phyloP scores from a whole-genome alignment of 2,888 invertebrate species.

The Netelia melanura region DNA sequence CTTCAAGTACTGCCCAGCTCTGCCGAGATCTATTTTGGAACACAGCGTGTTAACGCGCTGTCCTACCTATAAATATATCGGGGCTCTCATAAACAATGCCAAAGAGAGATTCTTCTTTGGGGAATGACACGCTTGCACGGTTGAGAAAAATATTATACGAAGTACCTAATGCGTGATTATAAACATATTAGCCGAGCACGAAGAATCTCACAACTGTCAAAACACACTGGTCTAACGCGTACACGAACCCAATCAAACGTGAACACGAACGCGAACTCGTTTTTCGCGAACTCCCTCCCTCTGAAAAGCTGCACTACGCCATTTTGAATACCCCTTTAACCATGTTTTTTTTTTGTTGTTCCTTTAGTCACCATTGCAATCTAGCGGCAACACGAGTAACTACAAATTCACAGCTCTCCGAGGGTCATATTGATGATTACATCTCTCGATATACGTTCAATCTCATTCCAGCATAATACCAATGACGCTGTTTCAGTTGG shows the following conservation, averaged over 20 bases:
- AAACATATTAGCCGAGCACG: neutral
- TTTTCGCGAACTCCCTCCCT: neutral
- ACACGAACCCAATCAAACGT: neutral
- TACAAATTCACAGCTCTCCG: neutral
- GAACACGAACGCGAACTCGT: neutral
- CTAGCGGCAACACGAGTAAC: conserved; percentile 20
- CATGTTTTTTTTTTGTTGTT: neutral
- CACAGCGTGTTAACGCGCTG: neutral
- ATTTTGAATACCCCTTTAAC: conserved; percentile 51
- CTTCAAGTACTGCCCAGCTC: neutral
- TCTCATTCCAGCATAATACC: too few relatives aligned
- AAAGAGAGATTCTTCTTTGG: conserved; percentile 29
- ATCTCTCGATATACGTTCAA: too few relatives aligned
- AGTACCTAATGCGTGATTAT: neutral
- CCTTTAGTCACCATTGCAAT: conserved; percentile 2
- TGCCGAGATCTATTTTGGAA: neutral
- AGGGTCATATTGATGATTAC: too few relatives aligned
- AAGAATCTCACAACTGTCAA: neutral
- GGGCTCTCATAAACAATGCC: conserved; percentile 57
- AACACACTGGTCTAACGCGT: neutral
- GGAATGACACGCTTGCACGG: neutral
- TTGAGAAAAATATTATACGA: neutral
- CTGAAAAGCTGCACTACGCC: neutral
- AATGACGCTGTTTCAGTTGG: too few relatives aligned
- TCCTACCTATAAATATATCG: conserved; percentile 51